A percentile compares a stretch with the other conserved stretches of the same genome.
These are phyloP conservation scores for Lophotis ruficrista DNA, from an alignment of 2,113 vertebrate genomes.

Conservation along the genomic window DNA sequence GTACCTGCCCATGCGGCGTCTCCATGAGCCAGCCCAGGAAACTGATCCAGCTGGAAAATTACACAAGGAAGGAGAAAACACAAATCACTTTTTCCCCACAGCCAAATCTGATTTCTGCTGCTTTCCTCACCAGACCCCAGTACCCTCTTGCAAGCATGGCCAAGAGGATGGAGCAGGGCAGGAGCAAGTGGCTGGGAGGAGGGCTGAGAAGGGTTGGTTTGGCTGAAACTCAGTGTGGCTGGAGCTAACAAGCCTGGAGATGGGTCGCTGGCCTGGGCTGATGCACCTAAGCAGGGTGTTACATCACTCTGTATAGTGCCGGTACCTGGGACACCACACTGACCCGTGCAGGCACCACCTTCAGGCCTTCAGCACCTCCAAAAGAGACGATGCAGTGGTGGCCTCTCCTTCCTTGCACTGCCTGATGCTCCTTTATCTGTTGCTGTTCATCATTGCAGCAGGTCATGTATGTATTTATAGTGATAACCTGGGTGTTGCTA, in stretches of 20 bases:
- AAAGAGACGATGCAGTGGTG: rapidly evolving
- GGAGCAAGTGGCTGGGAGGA: background rate
- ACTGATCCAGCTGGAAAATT: background rate
- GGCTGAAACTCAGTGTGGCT: background rate
- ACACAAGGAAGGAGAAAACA: background rate
- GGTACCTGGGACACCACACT: rapidly evolving
- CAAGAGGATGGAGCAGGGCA: background rate
- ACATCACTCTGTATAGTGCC: rapidly evolving
- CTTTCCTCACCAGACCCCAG: background rate
- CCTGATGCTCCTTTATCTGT: background rate
- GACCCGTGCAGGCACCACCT: background rate
- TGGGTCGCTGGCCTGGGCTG: background rate
- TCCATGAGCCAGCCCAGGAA: background rate
- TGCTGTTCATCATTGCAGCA: background rate
- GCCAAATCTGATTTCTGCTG: background rate
- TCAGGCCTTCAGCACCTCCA: background rate
- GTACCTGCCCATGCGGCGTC: rapidly evolving
- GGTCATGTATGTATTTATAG: background rate
- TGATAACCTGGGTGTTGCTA: background rate
- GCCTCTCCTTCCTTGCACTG: background rate
- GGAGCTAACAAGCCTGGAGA: background rate
- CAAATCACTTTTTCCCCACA: background rate
- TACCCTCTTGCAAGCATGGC: background rate
- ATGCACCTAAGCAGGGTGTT: background rate
- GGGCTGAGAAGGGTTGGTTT: background rate